Conservation (phyloP, 64 coral and sea anemone genomes). For the Anthopleura sola region DNA sequence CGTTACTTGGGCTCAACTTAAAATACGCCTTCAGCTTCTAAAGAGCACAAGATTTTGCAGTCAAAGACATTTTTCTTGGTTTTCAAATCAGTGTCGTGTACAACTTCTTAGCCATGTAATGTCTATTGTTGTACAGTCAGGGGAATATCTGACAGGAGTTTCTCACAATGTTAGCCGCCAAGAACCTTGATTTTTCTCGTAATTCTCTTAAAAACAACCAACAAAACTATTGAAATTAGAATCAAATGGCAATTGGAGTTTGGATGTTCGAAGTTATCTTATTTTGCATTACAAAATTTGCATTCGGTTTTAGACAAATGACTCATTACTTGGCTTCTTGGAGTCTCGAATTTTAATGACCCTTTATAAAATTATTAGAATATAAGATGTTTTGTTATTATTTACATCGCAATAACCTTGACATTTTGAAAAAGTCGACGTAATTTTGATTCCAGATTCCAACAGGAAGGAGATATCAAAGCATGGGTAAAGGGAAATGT, state of each 20-base stretch:
- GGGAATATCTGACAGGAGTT: neutral
- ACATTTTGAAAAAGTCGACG: too few relatives aligned
- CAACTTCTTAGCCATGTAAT: neutral
- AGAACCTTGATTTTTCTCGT: neutral
- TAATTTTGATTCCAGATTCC: neutral
- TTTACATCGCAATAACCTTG: too few relatives aligned
- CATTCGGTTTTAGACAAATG: neutral
- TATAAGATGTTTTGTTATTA: too few relatives aligned
- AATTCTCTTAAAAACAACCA: neutral
- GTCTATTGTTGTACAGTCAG: neutral
- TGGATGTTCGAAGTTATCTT: neutral
- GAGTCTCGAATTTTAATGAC: neutral
- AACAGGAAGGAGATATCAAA: too few relatives aligned
- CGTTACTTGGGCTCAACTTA: neutral
- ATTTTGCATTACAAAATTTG: neutral
- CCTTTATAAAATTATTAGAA: neutral
- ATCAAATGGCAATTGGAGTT: neutral
- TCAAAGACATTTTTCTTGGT: neutral
- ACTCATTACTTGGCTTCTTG: constrained; percentile 1
- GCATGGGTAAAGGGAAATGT: neutral
- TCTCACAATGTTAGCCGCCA: neutral
- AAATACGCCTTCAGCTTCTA: neutral
- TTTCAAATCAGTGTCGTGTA: neutral
- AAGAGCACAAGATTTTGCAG: neutral
- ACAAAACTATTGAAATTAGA: neutral